Percentiles rank a stretch among this genome's conserved stretches.
Evolutionary conservation across 2,888 invertebrate genomes (phyloP).

Genomic region (Gisinianus flammeolus): DNA sequence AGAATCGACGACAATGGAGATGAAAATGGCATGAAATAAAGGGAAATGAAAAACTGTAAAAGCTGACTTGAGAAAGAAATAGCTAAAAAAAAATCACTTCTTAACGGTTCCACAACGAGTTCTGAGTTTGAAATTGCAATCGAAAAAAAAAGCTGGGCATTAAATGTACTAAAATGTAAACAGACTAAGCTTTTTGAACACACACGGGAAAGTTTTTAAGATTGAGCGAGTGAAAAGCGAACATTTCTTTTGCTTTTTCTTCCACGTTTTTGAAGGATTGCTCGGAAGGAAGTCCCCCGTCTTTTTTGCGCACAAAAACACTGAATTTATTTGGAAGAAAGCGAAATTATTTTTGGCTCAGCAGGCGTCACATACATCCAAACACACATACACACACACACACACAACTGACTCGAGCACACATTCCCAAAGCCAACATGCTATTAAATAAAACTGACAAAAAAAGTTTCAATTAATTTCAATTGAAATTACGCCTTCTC

Average conservation of each 20-base stretch:
- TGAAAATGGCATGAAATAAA: too few relatives aligned
- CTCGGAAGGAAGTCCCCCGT: neutral
- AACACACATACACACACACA: neutral
- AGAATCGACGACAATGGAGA: too few relatives aligned
- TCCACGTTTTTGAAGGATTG: neutral
- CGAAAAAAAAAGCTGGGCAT: too few relatives aligned
- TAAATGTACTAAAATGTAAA: too few relatives aligned
- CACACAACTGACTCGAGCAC: neutral
- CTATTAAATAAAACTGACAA: neutral
- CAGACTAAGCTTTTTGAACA: too few relatives aligned
- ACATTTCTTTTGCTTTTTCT: neutral
- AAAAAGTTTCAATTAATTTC: slow-evolving; percentile 10
- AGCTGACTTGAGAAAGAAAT: too few relatives aligned
- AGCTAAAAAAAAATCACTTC: too few relatives aligned
- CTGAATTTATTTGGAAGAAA: slow-evolving; percentile 3
- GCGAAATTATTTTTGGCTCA: slow-evolving; percentile 11
- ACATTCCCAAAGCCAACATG: neutral
- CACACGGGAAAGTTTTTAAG: too few relatives aligned
- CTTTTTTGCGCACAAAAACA: neutral
- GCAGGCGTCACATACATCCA: neutral
- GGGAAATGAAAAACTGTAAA: too few relatives aligned
- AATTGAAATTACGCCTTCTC: slow-evolving; percentile 11
- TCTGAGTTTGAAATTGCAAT: too few relatives aligned
- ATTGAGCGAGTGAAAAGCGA: neutral
- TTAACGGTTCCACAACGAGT: too few relatives aligned